Evolutionary conservation across 1,140 invertebrate genomes (phyloP).

Genomic region (Cydia fagiglandana): DNA sequence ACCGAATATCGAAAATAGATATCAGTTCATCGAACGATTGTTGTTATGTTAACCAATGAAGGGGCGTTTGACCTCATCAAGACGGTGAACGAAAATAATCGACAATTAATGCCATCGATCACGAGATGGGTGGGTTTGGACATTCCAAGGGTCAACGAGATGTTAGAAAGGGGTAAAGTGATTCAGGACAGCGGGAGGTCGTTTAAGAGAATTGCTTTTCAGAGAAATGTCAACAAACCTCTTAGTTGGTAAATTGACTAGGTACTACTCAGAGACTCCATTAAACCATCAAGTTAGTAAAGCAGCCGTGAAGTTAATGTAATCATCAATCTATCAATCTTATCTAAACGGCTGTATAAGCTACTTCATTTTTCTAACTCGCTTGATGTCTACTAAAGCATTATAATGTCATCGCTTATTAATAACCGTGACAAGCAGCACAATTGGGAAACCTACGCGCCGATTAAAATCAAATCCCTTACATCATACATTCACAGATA

Average conservation of each 20-base stretch:
- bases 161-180: slow-evolving; percentile 15
- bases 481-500: slow-evolving; percentile 12
- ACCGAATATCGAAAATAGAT: slow-evolving; percentile 22
- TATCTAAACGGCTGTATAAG: neutral
- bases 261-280: neutral
- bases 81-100: slow-evolving; percentile 47
- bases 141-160: slow-evolving; percentile 23
- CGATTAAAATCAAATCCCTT: slow-evolving; percentile 26
- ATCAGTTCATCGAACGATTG: slow-evolving; percentile 27
- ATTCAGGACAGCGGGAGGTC: neutral
- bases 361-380: neutral
- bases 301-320: neutral
- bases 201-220: slow-evolving; percentile 4
- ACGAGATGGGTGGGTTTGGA: slow-evolving; percentile 31
- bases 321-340: neutral
- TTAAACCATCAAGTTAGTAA: neutral
- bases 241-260: neutral
- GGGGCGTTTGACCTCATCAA: slow-evolving; percentile 34
- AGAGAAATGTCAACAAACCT: neutral
- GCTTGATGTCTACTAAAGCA: neutral
- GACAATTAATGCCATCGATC: slow-evolving; percentile 51
- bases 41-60: slow-evolving; percentile 26
- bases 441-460: neutral
- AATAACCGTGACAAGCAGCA: neutral
- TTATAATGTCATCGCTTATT: neutral